These are phyloP conservation scores for Sminthurides aquaticus DNA, from an alignment of 2,888 invertebrate genomes.

Conservation along the genomic window DNA sequence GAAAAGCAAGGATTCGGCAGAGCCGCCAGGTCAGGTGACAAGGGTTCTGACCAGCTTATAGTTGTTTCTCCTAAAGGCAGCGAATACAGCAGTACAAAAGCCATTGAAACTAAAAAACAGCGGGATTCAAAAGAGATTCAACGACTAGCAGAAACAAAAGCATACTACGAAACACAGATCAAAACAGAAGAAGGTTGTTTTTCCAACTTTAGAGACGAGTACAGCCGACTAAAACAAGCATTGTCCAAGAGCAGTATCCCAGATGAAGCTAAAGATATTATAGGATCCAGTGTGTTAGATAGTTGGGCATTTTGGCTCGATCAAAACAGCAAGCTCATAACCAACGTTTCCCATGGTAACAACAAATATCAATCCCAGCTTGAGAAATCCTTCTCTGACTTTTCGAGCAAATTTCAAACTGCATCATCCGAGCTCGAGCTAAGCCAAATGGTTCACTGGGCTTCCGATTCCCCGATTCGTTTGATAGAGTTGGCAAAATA, in stretches of 20 bases:
- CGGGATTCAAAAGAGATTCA: constrained; percentile 39
- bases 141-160: constrained; percentile 39
- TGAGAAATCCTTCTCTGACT: too few relatives aligned
- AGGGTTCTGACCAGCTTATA: constrained; percentile 45
- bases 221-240: background rate
- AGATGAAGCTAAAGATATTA: too few relatives aligned
- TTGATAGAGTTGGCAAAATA: too few relatives aligned
- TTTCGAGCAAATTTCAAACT: too few relatives aligned
- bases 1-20: constrained; percentile 48
- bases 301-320: constrained; percentile 44
- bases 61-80: constrained; percentile 20
- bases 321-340: constrained; percentile 8
- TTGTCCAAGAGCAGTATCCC: too few relatives aligned
- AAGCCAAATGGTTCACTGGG: too few relatives aligned
- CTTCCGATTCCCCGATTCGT: too few relatives aligned
- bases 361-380: too few relatives aligned
- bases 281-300: too few relatives aligned
- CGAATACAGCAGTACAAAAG: constrained; percentile 22
- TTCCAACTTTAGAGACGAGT: constrained; percentile 26
- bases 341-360: too few relatives aligned
- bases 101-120: constrained; percentile 33
- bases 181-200: constrained; percentile 40
- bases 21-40: constrained; percentile 46
- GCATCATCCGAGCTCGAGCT: too few relatives aligned
- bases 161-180: constrained; percentile 36